Evolutionary conservation across 2,888 invertebrate species (phyloP).

Genomic region (Napeogenes inachia): DNA sequence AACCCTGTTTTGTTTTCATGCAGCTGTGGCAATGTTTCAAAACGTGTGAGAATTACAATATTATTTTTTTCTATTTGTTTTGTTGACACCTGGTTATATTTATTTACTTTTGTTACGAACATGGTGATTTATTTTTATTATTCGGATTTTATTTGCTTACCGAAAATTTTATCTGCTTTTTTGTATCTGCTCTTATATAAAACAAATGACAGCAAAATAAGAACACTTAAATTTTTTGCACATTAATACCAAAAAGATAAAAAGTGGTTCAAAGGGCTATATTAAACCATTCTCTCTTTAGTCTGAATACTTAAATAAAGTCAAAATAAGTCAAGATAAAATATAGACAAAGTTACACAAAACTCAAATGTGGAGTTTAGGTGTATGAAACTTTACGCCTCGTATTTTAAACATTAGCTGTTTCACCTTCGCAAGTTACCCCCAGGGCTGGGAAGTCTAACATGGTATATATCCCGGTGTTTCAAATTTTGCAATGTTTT

Average conservation of each 20-base stretch:
- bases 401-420: conserved; percentile 8
- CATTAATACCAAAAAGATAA: no score
- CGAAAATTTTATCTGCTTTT: not conserved
- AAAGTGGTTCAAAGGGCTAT: no score
- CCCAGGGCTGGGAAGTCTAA: conserved; percentile 21
- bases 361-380: conserved; percentile 16
- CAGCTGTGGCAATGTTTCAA: conserved; percentile 28
- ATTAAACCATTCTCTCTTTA: no score
- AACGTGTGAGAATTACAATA: not conserved
- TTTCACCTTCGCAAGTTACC: conserved; percentile 8
- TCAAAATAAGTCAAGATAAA: conserved; percentile 8
- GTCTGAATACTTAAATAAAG: no score
- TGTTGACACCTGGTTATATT: not conserved
- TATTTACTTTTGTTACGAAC: not conserved
- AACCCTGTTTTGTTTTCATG: conserved; percentile 23
- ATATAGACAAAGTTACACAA: conserved; percentile 11
- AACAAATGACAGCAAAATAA: no score
- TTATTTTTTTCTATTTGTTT: not conserved
- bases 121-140: no score
- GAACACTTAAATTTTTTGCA: no score
- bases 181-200: no score
- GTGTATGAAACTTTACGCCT: conserved; percentile 14
- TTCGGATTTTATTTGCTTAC: not conserved
- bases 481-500: conserved; percentile 13
- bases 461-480: conserved; percentile 14